These are phyloP conservation scores for Paraplagusia blochii DNA, from an alignment of 2,113 vertebrate genomes.

Conservation along the genomic window DNA sequence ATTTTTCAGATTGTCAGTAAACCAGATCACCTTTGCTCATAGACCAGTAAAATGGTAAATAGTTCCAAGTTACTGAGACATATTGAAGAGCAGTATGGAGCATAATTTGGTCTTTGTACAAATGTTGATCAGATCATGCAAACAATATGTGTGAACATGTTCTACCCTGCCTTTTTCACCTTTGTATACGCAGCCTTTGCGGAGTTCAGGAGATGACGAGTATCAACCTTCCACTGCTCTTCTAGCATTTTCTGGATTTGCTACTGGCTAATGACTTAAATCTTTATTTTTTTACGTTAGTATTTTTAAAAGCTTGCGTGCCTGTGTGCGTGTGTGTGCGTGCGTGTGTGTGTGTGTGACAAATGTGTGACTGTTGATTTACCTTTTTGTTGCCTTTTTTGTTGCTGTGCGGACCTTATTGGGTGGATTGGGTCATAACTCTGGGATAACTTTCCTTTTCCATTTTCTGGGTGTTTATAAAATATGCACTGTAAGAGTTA, in stretches of 20 bases:
- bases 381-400: constrained; percentile 62
- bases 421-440: constrained; percentile 48
- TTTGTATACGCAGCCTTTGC: constrained; percentile 3
- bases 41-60: no score
- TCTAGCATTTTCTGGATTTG: constrained; percentile 66
- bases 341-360: constrained; percentile 30
- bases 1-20: no score
- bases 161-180: constrained; percentile 1
- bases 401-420: constrained; percentile 69
- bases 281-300: constrained; percentile 38
- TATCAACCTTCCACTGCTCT: constrained; percentile 70
- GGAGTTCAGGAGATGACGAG: constrained; percentile 16
- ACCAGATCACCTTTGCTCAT: no score
- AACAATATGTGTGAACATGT: no score
- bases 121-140: no score
- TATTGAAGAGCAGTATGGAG: no score
- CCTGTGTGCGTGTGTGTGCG: neutral
- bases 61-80: no score
- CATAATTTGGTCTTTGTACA: no score
- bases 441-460: constrained; percentile 70
- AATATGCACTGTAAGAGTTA: constrained; percentile 87
- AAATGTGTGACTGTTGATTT: constrained; percentile 49
- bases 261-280: constrained; percentile 65
- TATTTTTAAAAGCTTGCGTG: constrained; percentile 73
- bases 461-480: constrained; percentile 79